Conservation (phyloP, 2,888 invertebrate species). For the Lasius platythorax region DNA sequence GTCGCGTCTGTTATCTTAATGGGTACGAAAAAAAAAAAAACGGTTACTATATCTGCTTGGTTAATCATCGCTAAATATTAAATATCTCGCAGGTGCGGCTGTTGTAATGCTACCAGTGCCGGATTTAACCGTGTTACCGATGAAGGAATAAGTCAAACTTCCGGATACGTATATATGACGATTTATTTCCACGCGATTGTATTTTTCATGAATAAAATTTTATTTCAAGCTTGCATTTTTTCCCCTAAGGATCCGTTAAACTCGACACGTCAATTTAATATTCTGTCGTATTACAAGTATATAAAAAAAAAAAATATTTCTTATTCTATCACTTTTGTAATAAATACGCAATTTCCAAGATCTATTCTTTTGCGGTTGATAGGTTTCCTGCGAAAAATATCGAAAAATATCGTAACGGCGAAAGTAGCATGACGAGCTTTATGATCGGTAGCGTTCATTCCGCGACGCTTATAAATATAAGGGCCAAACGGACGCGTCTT, state of each 20-base stretch:
- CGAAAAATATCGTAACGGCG: conserved; percentile 13
- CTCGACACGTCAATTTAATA: background rate
- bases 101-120: conserved; percentile 71
- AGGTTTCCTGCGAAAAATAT: background rate
- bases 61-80: background rate
- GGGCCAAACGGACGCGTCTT: conserved; percentile 60
- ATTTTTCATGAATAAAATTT: conserved; percentile 24
- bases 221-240: background rate
- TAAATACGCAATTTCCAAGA: background rate
- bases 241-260: background rate
- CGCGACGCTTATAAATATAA: conserved; percentile 69
- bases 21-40: conserved; percentile 44
- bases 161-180: background rate
- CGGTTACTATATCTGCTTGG: background rate
- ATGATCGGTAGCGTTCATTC: conserved; percentile 44
- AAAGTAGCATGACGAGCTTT: conserved; percentile 48
- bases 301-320: background rate
- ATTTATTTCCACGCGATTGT: background rate
- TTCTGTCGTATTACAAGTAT: background rate
- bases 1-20: conserved; percentile 53
- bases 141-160: conserved; percentile 68
- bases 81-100: conserved; percentile 69
- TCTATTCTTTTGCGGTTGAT: background rate
- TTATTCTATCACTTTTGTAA: background rate
- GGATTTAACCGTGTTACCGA: conserved; percentile 75